Base-by-base conservation (phyloP, 2,888 invertebrate genomes). In the Acanthosoma haemorrhoidale region DNA sequence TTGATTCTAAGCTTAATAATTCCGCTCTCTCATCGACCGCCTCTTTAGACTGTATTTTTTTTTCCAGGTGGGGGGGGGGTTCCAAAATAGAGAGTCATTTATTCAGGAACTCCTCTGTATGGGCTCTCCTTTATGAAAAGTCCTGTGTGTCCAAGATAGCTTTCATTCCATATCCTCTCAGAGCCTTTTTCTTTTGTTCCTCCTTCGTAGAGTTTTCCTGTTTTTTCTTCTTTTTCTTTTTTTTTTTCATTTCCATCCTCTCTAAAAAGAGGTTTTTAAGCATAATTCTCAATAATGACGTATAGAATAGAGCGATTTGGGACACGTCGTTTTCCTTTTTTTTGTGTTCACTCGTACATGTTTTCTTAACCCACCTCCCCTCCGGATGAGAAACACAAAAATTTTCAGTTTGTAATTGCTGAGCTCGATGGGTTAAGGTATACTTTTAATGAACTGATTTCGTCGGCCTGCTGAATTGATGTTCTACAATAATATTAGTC, bases 81-180 rank as follows among this genome's bases (percentile, higher is more conserved):
- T 41, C 31, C 9, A 25, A 6, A 63, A 39, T 36, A 18, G 41
- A 41, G n/a, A n/a, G 25, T 21, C 63, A 38, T 39, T 63, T 63
- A 63, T 63, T 29, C 41, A 63, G 63, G 16, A 63, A 34, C 61
- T 36, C 61, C 61, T 61, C 36, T 61, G 18, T 61, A 61, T 61
- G 61, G 36, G 34, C 3, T 36, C 34, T 61, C 61, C 34, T 61
- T 61, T 63, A 63, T 63, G 63, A 63, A 41, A 31, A 38, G 39
- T 39, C 25, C 63, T 63, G 63, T 38, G 63, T 25, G 38, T 21
- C 41, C 63, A 63, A 63, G 63, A 63, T 63, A 63, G 63, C 41
- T 63, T 63, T 63, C 63, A 63, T 63, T 61, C 36, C 61, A 51
- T 51, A 51, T 51, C 51, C 51, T 51, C 51, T 51, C 51, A n/a